Evolutionary conservation across 2,888 invertebrate genomes (phyloP).

Genomic region (Torymus tubicola): DNA sequence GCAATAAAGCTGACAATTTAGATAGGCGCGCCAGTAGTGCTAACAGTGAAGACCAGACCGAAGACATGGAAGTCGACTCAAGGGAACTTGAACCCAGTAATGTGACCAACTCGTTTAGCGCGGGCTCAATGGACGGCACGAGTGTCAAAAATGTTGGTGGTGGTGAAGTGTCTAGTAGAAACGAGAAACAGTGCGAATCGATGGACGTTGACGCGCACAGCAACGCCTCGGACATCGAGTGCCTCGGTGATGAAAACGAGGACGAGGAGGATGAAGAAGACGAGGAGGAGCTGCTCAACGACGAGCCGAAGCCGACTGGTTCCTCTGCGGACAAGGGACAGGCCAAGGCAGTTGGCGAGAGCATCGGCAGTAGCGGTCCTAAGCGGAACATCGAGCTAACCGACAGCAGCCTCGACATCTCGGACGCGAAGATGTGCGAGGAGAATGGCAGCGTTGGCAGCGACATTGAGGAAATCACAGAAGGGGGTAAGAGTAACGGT

Average conservation of each 20-base stretch:
- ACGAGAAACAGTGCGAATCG: constrained; percentile 57
- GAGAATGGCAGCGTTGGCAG: constrained; percentile 74
- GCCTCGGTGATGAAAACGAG: constrained; percentile 68
- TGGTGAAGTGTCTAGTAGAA: constrained; percentile 69
- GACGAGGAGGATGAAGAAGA: constrained; percentile 57
- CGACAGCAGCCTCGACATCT: constrained; percentile 65
- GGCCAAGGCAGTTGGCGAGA: no score
- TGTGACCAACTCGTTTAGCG: constrained; percentile 3
- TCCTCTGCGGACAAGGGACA: neutral
- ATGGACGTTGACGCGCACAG: constrained; percentile 72
- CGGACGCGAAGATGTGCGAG: constrained; percentile 71
- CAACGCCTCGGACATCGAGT: constrained; percentile 74
- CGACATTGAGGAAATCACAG: constrained; percentile 74
- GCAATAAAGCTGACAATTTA: constrained; percentile 61
- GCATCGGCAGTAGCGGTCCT: no score
- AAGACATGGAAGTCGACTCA: constrained; percentile 60
- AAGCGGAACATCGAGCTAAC: constrained; percentile 62
- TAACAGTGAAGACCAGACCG: constrained; percentile 61
- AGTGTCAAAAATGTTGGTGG: constrained; percentile 58
- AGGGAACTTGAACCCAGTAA: constrained; percentile 58
- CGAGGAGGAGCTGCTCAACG: constrained; percentile 75
- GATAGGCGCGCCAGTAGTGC: constrained; percentile 53
- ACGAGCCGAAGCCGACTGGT: constrained; percentile 59
- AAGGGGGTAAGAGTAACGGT: constrained; percentile 68
- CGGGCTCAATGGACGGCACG: neutral